Evolutionary conservation across 1,140 invertebrate species (phyloP).

Genomic region (Plectrocnemia conspersa): DNA sequence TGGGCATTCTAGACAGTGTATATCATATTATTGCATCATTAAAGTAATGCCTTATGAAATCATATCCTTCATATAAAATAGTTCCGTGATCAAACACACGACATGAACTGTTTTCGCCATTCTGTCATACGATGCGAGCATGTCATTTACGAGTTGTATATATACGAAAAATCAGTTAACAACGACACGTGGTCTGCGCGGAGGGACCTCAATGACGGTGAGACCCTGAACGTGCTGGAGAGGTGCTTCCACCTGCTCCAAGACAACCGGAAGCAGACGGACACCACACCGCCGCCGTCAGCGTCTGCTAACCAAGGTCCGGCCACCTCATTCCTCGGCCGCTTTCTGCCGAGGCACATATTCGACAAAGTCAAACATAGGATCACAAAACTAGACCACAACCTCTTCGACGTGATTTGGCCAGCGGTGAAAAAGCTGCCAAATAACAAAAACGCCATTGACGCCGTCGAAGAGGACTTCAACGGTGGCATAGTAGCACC

Average conservation of each 20-base stretch:
- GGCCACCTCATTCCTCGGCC: conserved; percentile 58
- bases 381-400: conserved; percentile 70
- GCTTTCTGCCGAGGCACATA: conserved; percentile 60
- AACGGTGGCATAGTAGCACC: conserved; percentile 69
- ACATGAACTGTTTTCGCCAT: conserved; percentile 18
- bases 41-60: no score
- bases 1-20: no score
- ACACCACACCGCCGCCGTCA: conserved; percentile 48
- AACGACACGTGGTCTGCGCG: conserved; percentile 65
- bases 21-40: no score
- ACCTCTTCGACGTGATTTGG: conserved; percentile 76
- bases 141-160: conserved; percentile 4
- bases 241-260: conserved; percentile 65
- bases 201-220: conserved; percentile 61
- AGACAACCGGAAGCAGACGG: conserved; percentile 51
- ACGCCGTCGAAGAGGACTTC: conserved; percentile 61
- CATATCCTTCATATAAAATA: no score
- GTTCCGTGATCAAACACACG: no score
- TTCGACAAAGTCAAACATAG: conserved; percentile 67
- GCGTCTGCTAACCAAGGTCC: conserved; percentile 55
- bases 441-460: conserved; percentile 51
- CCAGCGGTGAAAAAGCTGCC: conserved; percentile 70
- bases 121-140: conserved; percentile 3
- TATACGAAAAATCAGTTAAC: conserved; percentile 23
- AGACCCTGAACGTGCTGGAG: conserved; percentile 64